Conservation (phyloP, 2,797 vertebrate species). For the Naso thynnoides region DNA sequence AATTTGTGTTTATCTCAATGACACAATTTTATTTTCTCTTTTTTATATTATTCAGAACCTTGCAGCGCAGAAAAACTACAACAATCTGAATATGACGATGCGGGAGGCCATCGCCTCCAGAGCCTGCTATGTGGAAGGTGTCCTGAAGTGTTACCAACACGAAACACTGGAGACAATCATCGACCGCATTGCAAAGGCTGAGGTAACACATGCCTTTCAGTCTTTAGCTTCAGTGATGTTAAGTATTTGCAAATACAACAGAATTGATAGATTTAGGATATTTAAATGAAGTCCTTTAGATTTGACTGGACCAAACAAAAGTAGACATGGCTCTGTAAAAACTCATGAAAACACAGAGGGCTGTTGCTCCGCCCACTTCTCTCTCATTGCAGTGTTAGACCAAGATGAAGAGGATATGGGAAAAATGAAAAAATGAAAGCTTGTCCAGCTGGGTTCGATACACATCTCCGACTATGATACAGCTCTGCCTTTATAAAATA, state of each 20-base stretch:
- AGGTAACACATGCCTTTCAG: conserved; percentile 80
- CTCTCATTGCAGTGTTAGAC: too few species aligned
- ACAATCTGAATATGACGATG: conserved; percentile 94
- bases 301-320: not conserved
- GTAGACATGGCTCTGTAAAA: too few species aligned
- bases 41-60: conserved; percentile 86
- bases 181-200: conserved; percentile 91
- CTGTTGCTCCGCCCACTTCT: too few species aligned
- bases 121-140: conserved; percentile 89
- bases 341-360: too few species aligned
- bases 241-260: not conserved
- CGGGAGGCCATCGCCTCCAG: conserved; percentile 87
- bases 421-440: too few species aligned
- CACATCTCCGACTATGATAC: too few species aligned
- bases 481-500: not conserved
- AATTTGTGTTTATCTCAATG: too few species aligned
- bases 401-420: not conserved
- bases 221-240: not conserved
- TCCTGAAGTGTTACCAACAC: conserved; percentile 93
- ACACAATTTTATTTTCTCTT: not conserved
- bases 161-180: conserved; percentile 94
- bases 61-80: conserved; percentile 95
- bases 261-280: not conserved
- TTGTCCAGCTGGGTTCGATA: too few species aligned
- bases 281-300: not conserved